These are phyloP conservation scores for Anagyrus pseudococci DNA, from an alignment of 2,888 invertebrate species.

Conservation along the genomic window DNA sequence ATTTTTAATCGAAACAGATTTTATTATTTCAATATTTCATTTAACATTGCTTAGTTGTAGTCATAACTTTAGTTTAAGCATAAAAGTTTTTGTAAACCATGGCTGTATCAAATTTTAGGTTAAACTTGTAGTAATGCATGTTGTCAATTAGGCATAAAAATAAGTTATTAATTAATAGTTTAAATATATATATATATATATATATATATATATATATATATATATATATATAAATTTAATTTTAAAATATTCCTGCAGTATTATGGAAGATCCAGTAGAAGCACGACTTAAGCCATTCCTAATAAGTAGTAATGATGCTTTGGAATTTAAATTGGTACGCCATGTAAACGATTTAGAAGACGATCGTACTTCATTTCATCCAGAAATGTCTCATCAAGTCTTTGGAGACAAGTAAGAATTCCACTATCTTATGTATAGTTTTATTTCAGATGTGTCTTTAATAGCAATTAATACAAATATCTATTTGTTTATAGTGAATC, in stretches of 20 bases:
- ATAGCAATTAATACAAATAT: slow-evolving; percentile 17
- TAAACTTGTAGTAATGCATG: no score
- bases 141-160: no score
- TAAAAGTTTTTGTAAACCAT: no score
- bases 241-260: slow-evolving; percentile 28
- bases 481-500: slow-evolving; percentile 75
- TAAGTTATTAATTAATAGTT: background rate
- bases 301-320: slow-evolving; percentile 62
- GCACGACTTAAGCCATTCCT: slow-evolving; percentile 58
- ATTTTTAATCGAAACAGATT: no score
- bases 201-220: no score
- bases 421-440: background rate
- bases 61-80: no score
- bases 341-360: slow-evolving; percentile 71
- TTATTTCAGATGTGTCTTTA: background rate
- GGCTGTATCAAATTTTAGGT: no score
- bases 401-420: slow-evolving; percentile 77
- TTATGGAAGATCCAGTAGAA: slow-evolving; percentile 53
- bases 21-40: no score
- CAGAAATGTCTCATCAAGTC: slow-evolving; percentile 92
- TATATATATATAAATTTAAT: no score
- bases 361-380: slow-evolving; percentile 72
- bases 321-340: slow-evolving; percentile 68
- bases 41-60: no score
- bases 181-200: no score